Evolutionary conservation across 2,113 vertebrate species (phyloP), one percentile per base, ranked within the genome.

Genomic region (Ornithorhynchus anatinus): DNA sequence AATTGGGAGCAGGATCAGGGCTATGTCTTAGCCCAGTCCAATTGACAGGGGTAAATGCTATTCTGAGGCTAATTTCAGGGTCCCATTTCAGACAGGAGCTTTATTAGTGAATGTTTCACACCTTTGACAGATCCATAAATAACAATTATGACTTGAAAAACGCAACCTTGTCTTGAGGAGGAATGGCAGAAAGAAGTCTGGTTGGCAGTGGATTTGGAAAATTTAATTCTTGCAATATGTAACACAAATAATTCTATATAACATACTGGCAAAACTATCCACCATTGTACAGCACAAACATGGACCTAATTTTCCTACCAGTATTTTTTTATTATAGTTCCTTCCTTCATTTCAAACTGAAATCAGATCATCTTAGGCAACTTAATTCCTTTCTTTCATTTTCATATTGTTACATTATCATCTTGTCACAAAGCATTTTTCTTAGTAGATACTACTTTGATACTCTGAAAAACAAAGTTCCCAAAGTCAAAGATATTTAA

Each of bases 101-200:
- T 79, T 81, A 84, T 79, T 79, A 77, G 71, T 72, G 62, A 57
- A 43, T 17, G 19, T 66, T 77, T 84, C 81, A 69, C 80, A 79
- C 66, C 56, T 77, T 43, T 79, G 75, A 77, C 32, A 79, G 69
- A 65, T 79, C 77, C 72, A 85, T 87, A 84, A 83, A 84, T 87
- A 84, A 75, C n/a, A 61, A 77, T 79, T 75, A 57, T 19, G 75
- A 53, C 15, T 15, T 63, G 45, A 79, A 66, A 79, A 69, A 38
- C 33, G 35, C 22, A 40, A 37, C 19, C 29, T 42, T 59, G 12
- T 12, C 63, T 51, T 10, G n/a, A 2, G 29, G 64, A 77, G 75
- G 60, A 81, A 70, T 69, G 59, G 54, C 22, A n/a, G n/a, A n/a
- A n/a, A n/a, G n/a, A n/a, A n/a, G n/a, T n/a, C n/a, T n/a, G n/a